Evolutionary conservation across 1,140 invertebrate species (phyloP), one percentile per base, ranked within the genome.

Genomic region (Eumaeus atala): DNA sequence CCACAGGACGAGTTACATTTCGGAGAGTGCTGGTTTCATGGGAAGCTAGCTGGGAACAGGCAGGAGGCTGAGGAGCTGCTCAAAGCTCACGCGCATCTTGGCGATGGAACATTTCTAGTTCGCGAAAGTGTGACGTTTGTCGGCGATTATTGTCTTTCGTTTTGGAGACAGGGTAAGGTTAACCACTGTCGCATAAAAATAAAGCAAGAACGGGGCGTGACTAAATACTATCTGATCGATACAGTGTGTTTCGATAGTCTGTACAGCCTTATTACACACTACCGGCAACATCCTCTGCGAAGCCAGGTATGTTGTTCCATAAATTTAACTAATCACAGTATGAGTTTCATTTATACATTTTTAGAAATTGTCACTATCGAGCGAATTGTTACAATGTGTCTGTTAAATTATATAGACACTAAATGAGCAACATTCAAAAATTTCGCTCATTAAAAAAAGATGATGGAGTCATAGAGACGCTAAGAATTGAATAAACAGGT

Each of bases 21-120:
- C 77, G 93, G 93, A 59, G 97, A 98, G 87, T 94, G 95, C 75
- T 99, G 97, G 97, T 99, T 98, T 74, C 97, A 98, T 79, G 95
- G 95, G 0, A 93, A 94, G 78, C 76, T 98, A 14, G 90, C 92
- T 48, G 94, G 90, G 82, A 68, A 93, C 33, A 66, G 94, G 47
- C 90, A 90, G 49, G 91, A 94, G 69, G 95, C 95, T 9, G 93
- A 95, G 75, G 91, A 92, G 28, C 77, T 95, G n/a, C 81, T 98
- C 0, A 89, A 92, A 57, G 88, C 91, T 9, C 96, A 97, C 81
- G 92, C 95, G 0, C 89, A 96, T 81, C 89, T 98, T 11, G 97
- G 97, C 1, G 96, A 98, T 81, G 97, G 97, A 0, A 97, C 96
- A 3, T 99, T 99, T 85, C 89, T 99, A 11, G 97, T 99, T 0